Percentiles rank a stretch among this genome's conserved stretches.
Conservation (phyloP, 2,113 vertebrate genomes). For the Atrichornis clamosus region DNA sequence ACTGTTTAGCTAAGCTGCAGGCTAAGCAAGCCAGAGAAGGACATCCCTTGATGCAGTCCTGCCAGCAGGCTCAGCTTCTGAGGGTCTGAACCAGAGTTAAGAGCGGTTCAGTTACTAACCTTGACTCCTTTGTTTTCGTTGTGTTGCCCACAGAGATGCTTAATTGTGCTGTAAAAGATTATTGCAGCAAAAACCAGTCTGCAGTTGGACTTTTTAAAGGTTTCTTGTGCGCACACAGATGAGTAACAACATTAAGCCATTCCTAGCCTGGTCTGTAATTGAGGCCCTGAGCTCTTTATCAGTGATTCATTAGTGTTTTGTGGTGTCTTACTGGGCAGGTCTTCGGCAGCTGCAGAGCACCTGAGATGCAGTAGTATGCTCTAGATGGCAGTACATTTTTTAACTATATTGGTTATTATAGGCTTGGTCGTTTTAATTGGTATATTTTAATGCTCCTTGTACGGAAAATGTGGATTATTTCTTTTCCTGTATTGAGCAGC, state of each 20-base stretch:
- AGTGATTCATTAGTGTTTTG: background rate
- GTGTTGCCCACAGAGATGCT: background rate
- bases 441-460: background rate
- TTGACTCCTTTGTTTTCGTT: background rate
- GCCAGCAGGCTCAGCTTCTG: background rate
- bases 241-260: background rate
- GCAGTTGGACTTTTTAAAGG: background rate
- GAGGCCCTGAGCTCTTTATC: background rate
- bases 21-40: background rate
- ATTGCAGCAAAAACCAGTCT: background rate
- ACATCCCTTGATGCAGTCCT: fast-evolving
- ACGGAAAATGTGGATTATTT: background rate
- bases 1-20: background rate
- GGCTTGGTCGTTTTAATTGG: background rate
- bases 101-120: background rate
- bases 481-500: background rate
- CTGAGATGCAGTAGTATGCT: background rate
- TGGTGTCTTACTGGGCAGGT: background rate
- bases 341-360: background rate
- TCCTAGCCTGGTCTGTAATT: background rate
- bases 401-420: background rate
- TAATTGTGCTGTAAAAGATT: background rate
- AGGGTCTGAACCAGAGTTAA: background rate
- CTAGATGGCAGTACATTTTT: constrained; percentile 49
- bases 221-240: fast-evolving